Percentiles rank a stretch among this genome's conserved stretches.
Evolutionary conservation across 2,888 invertebrate species (phyloP).

Genomic region (Lasioglossum calceatum): DNA sequence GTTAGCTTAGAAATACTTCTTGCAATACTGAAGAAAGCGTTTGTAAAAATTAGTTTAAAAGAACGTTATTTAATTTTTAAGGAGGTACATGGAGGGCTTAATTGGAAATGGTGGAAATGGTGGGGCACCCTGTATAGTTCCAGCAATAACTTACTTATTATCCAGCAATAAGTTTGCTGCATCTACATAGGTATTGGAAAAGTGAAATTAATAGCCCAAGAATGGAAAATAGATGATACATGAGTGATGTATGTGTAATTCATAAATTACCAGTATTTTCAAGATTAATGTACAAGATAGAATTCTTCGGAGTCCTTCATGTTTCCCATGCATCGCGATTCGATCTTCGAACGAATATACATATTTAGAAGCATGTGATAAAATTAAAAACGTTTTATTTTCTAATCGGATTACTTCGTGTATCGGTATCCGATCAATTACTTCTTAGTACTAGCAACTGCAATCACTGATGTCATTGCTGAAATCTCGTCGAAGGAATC

Average conservation of each 20-base stretch:
- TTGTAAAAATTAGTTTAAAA: too few species aligned
- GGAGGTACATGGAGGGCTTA: too few species aligned
- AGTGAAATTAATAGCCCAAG: not conserved
- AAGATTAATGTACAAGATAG: not conserved
- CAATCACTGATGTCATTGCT: slow-evolving; percentile 47
- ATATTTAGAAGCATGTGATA: not conserved
- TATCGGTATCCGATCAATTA: slow-evolving; percentile 3
- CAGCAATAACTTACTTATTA: too few species aligned
- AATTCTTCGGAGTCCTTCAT: not conserved
- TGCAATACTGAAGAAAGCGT: too few species aligned
- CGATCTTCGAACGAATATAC: not conserved
- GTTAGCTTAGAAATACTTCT: too few species aligned
- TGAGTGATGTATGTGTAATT: too few species aligned
- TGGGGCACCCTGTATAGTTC: too few species aligned
- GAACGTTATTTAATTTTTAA: too few species aligned
- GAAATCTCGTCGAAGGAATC: slow-evolving; percentile 20
- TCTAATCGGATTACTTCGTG: not conserved
- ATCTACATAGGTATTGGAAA: not conserved
- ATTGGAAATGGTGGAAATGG: too few species aligned
- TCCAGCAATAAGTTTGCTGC: too few species aligned
- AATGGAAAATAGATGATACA: too few species aligned
- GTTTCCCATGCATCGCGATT: not conserved
- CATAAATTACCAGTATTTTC: not conserved
- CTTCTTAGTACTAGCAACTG: not conserved
- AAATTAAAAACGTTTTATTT: not conserved